Base-by-base conservation (phyloP, 2,797 vertebrate species). In the Lutjanus campechanus region DNA sequence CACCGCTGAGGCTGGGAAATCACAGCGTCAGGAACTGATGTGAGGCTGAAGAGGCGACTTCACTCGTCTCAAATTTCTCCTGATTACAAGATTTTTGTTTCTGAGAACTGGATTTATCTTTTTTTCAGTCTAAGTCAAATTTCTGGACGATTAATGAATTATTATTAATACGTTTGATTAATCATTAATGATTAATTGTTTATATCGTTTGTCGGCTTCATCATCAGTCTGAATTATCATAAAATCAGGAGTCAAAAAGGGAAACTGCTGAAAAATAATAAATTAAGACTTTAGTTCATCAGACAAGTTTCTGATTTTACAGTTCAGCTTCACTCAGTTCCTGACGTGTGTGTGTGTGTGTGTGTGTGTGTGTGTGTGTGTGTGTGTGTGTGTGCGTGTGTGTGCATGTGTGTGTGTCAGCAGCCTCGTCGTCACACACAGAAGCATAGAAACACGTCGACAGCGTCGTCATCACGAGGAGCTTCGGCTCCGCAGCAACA, bases 381-480 rank as follows among this genome's bases (percentile, higher is more conserved):
- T 16, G 56, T 75, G 46, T 47, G n/a, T 20, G 67, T 22, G 40
- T 55, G 17, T 46, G 29, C 20, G 36, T 58, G 50, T 2, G 67
- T 22, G 63, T 11, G 64, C 63, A 60, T 25, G 58, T 46, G 63
- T 66, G 73, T 1, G 58, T 16, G 56, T 75, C 1, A 4, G 77
- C 71, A 77, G 86, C 81, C 81, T 82, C 44, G 51, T 60, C 64
- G n/a, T 83, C 69, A 82, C 84, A 90, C 78, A 84, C 66, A 91
- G 72, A 88, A 87, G 88, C 84, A 73, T 67, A 89, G 53, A 76
- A 86, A 92, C 72, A 86, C 60, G 11, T 87, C 73, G 61, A 90
- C 87, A 83, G 84, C 83, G 1, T 68, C 83, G 1, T 68, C 84
- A 81, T 74, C 77, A 88, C 74, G 19, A 69, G 76, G 66, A 85